Evolutionary conservation across 2,113 vertebrate genomes (phyloP).

Genomic region (Peucedramus taeniatus): DNA sequence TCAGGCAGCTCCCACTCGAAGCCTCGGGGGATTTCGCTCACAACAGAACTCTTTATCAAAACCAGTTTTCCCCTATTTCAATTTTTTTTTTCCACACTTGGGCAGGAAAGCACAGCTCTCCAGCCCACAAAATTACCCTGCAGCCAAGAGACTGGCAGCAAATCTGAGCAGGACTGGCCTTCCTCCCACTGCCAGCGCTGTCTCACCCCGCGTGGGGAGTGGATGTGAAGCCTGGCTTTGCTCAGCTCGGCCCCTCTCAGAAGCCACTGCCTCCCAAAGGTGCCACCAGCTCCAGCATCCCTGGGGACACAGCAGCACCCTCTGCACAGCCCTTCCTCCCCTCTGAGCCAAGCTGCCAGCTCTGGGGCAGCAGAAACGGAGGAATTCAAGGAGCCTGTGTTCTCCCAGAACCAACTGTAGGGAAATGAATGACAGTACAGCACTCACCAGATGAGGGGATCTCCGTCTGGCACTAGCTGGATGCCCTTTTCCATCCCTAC

Average conservation of each 20-base stretch:
- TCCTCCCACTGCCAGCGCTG: neutral
- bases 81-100: neutral
- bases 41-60: constrained; percentile 6
- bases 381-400: neutral
- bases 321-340: neutral
- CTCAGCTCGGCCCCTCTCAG: neutral
- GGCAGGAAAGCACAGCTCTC: neutral
- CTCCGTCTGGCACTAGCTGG: neutral
- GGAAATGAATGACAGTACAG: neutral
- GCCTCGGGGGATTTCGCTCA: constrained; percentile 3
- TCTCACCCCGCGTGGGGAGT: fast-evolving
- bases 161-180: neutral
- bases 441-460: fast-evolving
- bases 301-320: neutral
- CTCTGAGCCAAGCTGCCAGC: neutral
- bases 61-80: neutral
- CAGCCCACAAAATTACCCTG: neutral
- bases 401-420: neutral
- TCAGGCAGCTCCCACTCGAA: constrained; percentile 18
- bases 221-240: neutral
- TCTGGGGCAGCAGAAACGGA: fast-evolving
- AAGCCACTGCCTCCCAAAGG: neutral
- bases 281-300: neutral
- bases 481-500: neutral
- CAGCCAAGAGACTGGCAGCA: neutral